These are phyloP conservation scores for Homarus gammarus DNA, from an alignment of 2,888 invertebrate species.

Conservation along the genomic window DNA sequence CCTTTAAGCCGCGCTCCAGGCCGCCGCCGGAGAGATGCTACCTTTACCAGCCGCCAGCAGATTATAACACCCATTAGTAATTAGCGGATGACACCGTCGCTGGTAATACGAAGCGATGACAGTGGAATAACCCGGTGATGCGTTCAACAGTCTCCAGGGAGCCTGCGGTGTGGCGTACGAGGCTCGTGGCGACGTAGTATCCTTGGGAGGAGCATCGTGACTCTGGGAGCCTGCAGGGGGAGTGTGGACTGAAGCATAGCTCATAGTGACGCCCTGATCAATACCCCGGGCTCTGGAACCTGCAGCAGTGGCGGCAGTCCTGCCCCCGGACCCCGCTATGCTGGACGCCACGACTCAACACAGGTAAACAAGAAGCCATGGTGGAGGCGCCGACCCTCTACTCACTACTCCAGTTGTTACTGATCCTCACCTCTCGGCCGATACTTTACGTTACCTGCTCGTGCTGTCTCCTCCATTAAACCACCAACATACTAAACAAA, in stretches of 20 bases:
- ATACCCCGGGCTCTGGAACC: conserved; percentile 68
- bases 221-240: conserved; percentile 71
- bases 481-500: no score
- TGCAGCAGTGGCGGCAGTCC: conserved; percentile 55
- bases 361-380: conserved; percentile 60
- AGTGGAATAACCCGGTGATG: not conserved
- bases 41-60: conserved; percentile 65
- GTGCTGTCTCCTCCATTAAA: no score
- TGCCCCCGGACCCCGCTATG: conserved; percentile 37
- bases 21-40: conserved; percentile 68
- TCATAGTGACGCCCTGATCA: conserved; percentile 73
- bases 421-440: not conserved
- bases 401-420: no score
- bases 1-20: conserved; percentile 70
- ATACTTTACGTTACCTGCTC: no score
- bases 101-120: not conserved
- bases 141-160: not conserved
- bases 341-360: conserved; percentile 27
- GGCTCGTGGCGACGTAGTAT: conserved; percentile 44
- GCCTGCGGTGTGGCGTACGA: not conserved
- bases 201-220: conserved; percentile 69
- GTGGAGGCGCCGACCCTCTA: conserved; percentile 13
- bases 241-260: conserved; percentile 70
- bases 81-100: not conserved
- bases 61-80: conserved; percentile 58